Conservation (phyloP, 2,113 vertebrate genomes). For the Mustelus asterias region DNA sequence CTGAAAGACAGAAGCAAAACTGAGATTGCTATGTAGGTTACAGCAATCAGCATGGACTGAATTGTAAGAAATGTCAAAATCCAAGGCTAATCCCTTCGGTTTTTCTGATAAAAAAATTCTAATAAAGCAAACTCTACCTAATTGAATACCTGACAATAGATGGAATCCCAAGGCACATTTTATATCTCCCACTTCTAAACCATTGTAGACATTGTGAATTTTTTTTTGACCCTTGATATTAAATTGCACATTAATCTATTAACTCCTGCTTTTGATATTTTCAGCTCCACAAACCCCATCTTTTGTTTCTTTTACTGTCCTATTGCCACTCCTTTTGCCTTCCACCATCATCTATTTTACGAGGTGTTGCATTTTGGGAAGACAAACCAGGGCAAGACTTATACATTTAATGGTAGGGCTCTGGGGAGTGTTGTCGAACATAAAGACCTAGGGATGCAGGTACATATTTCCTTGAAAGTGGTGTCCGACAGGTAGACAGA, state of each 20-base stretch:
- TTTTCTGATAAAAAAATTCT: not conserved
- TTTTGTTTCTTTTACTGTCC: not conserved
- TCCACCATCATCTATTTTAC: not conserved
- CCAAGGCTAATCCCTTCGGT: not conserved
- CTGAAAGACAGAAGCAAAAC: not conserved
- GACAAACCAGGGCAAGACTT: too few species aligned
- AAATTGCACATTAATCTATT: not conserved
- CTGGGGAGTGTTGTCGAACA: too few species aligned
- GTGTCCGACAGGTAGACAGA: too few species aligned
- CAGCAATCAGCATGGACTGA: not conserved
- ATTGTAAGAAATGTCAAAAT: not conserved
- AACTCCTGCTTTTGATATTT: not conserved
- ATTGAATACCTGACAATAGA: not conserved
- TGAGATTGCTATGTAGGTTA: not conserved
- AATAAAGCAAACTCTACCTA: not conserved
- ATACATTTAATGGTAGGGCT: too few species aligned
- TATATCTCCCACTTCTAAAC: not conserved
- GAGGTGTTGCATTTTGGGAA: too few species aligned
- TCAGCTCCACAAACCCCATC: not conserved
- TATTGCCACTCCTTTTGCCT: not conserved
- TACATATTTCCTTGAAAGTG: too few species aligned
- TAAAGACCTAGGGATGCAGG: too few species aligned
- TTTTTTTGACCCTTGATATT: not conserved
- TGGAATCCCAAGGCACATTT: not conserved
- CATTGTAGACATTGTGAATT: not conserved